Base-by-base conservation (phyloP, 2,888 invertebrate species). In the Anarsia innoxiella region DNA sequence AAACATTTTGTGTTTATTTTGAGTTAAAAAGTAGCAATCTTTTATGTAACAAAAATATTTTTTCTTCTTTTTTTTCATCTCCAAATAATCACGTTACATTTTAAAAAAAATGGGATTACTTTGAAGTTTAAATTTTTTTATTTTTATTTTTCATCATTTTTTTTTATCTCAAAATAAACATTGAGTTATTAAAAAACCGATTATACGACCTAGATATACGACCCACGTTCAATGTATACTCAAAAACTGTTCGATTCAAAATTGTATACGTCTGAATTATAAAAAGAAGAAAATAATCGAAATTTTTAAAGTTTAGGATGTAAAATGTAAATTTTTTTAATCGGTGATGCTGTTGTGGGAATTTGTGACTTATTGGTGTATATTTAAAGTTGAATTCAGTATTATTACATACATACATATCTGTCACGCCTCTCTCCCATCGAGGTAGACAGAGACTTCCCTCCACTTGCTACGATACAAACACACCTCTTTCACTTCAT, bases 181-280 rank as follows among this genome's bases (percentile, higher is more conserved):
- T 12, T 35, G 28, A 19, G 12, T 13, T 23, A 28, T 48, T 46
- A 44, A 43, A 45, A 43, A 59, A 64, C 64, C 57, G 53, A 66
- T 59, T 65, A 75, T 75, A 77, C 72, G 75, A 75, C 52, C 60
- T 59, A 48, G 46, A 53, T 71, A 77, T 78, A 76, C 73, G 76
- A 74, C 63, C 56, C 56, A 60, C 66, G 44, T 53, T 48, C 55
- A 44, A 34, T 58, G 56, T 58, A 62, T 60, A 60, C 57, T 56
- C 48, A 63, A 63, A 64, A 66, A 66, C 63, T 59, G 52, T 66
- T 70, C 54, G 69, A 69, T 75, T 70, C 68, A 59, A 74, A 71
- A 65, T 63, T 75, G 78, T 78, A 78, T 78, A 78, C 78, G 77
- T 71, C 35, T 31, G 35, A 44, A 33, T 16, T 34, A 31, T 31